Evolutionary conservation across 2,888 invertebrate species (phyloP), one percentile per base, ranked within the genome.

Genomic region (Leucophenga maculata): DNA sequence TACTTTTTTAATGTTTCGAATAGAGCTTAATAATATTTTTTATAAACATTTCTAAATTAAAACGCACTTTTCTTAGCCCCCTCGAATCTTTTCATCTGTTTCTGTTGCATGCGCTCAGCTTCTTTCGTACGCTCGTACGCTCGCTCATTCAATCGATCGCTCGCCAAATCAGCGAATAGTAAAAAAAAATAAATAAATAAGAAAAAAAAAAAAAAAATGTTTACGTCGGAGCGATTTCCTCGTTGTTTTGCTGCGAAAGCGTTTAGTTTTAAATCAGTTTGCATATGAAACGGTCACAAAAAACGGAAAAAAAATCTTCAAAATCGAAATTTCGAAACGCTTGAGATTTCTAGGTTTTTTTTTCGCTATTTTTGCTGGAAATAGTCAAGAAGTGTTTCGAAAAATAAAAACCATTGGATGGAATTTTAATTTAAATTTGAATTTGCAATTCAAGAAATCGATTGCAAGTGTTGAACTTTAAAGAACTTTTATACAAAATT

Each of bases 191-290:
- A 11, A 11, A 11, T n/a, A n/a, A n/a, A n/a, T n/a, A n/a, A 39
- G 39, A 6, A 6, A 11, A 39, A 11, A 6, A 39, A 39, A 39
- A 39, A 39, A 11, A 11, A 11, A 39, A 1, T 11, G 8, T 39
- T 39, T 39, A 11, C 39, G 8, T 39, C 9, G 14, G 14, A 50
- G 65, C 20, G 71, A 68, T 72, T 71, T 69, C 62, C 67, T 59
- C 60, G 67, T 70, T 60, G 52, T 50, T 16, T 67, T 55, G 70
- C 67, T 70, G 69, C 52, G 57, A 11, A 55, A 52, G 65, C 50
- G 14, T 72, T 77, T 54, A 77, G 75, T 75, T 75, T 72, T 74
- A 71, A 71, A 69, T 68, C 71, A 71, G 75, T 72, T 74, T 72
- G 73, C 72, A 59, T 69, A 68, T 68, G 71, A 77, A 73, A 71